Base-by-base conservation (phyloP, 2,888 invertebrate species). In the Drosophila testacea region DNA sequence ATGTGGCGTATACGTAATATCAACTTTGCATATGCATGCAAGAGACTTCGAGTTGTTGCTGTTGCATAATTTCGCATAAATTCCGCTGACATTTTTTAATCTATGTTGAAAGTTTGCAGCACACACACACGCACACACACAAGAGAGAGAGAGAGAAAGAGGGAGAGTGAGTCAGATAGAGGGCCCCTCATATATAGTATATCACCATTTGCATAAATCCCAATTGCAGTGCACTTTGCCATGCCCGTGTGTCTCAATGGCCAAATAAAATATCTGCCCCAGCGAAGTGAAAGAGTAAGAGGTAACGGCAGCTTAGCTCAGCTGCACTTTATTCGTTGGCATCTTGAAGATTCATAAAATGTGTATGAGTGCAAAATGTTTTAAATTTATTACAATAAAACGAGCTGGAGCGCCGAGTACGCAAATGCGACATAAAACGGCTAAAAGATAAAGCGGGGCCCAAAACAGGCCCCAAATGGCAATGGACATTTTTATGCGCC, bases 381-480 rank as follows among this genome's bases (percentile, higher is more conserved):
- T 88, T 85, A 88, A 88, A 86, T 88, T 88, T 86, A 86, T 88
- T 88, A 88, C 85, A 86, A 88, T 82, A 86, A 83, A 80, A 80
- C 75, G 81, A 77, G 73, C 85, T 79, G 78, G 69, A 72, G 46
- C 46, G 6, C 5, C 51, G 69, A 47, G 70, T 83, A 85, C 86
- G 83, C 81, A 88, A 85, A 88, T 88, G 82, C 77, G 84, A 87
- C 87, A 83, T 83, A 83, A 83, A 86, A 83, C 73, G 87, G 55
- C 83, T 86, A 79, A 83, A 83, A 87, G 87, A 83, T 84, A 83
- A 83, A 81, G 73, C 84, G 79, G 59, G 4, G 34, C 34, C 34
- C 34, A 36, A 50, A 50, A 50, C 50, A 50, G 36, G 22, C 50
- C 73, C 65, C 51, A 51, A 61, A 50, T 61, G 50, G 50, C 51